A percentile compares a stretch with the other conserved stretches of the same genome.
These are phyloP conservation scores for Holacanthella duospinosa DNA, from an alignment of 2,888 invertebrate genomes.

Conservation along the genomic window DNA sequence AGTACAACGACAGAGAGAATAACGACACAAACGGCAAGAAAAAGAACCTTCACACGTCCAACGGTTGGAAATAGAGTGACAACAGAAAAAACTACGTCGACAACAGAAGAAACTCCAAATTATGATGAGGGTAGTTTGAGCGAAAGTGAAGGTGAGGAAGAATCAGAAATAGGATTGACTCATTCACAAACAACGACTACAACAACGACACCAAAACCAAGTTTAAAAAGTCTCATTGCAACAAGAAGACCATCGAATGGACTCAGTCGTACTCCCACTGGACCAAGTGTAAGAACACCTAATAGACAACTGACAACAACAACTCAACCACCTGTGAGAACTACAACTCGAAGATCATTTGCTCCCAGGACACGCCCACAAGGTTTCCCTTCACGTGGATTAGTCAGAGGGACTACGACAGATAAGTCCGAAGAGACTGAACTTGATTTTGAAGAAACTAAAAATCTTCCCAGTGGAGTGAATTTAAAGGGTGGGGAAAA, in stretches of 20 bases:
- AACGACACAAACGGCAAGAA: constrained; percentile 15
- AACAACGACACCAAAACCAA: constrained; percentile 18
- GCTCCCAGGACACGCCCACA: constrained; percentile 30
- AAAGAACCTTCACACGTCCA: constrained; percentile 21
- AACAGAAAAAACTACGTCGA: constrained; percentile 13
- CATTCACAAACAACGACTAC: constrained; percentile 11
- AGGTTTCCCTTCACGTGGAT: constrained; percentile 22
- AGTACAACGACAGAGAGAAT: constrained; percentile 19
- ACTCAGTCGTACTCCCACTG: not conserved
- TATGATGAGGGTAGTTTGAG: not conserved
- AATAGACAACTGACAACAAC: constrained; percentile 16
- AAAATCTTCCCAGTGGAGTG: constrained; percentile 14
- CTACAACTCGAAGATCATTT: constrained; percentile 32
- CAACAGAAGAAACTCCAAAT: not conserved
- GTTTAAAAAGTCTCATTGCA: constrained; percentile 3
- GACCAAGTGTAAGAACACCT: not conserved
- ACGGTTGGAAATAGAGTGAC: constrained; percentile 30
- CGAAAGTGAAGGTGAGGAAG: constrained; percentile 9
- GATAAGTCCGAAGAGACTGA: constrained; percentile 28
- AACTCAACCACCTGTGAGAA: constrained; percentile 23
- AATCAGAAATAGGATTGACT: not conserved
- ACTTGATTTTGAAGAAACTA: constrained; percentile 31
- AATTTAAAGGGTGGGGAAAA: not conserved
- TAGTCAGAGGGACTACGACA: constrained; percentile 17
- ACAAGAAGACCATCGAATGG: not conserved